These are phyloP conservation scores for Dendrolimus kikuchii DNA, from an alignment of 1,140 invertebrate genomes.

Conservation along the genomic window DNA sequence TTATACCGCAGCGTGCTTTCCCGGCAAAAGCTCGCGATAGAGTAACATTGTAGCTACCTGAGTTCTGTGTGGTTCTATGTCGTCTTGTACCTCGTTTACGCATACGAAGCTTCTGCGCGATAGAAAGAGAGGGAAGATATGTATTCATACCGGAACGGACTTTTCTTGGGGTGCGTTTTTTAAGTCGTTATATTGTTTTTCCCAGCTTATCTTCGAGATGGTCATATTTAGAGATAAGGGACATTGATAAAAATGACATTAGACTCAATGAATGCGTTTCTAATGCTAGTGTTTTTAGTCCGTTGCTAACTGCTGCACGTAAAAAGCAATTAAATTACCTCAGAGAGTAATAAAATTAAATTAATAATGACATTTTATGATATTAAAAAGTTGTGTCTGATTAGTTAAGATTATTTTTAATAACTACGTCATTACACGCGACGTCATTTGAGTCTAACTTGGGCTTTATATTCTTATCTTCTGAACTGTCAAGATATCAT, in stretches of 20 bases:
- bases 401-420: no score
- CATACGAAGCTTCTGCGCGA: slow-evolving; percentile 7
- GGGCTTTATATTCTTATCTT: no score
- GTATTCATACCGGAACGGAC: slow-evolving; percentile 52
- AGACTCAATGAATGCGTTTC: slow-evolving; percentile 10
- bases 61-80: slow-evolving; percentile 37
- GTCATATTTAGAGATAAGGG: slow-evolving; percentile 39
- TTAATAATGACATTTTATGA: no score
- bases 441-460: no score
- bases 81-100: slow-evolving; percentile 24
- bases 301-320: no score
- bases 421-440: no score
- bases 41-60: slow-evolving; percentile 59
- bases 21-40: slow-evolving; percentile 62
- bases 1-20: slow-evolving; percentile 48
- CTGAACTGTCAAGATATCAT: no score
- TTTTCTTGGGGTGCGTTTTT: slow-evolving; percentile 38
- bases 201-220: slow-evolving; percentile 46
- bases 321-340: no score
- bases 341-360: no score
- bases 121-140: slow-evolving; percentile 24
- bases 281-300: no score
- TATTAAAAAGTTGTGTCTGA: no score
- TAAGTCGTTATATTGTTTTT: slow-evolving; percentile 50
- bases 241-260: slow-evolving; percentile 24